phyloP scores from a whole-genome alignment of 2,797 vertebrate species.

The Saxicola maurus region DNA sequence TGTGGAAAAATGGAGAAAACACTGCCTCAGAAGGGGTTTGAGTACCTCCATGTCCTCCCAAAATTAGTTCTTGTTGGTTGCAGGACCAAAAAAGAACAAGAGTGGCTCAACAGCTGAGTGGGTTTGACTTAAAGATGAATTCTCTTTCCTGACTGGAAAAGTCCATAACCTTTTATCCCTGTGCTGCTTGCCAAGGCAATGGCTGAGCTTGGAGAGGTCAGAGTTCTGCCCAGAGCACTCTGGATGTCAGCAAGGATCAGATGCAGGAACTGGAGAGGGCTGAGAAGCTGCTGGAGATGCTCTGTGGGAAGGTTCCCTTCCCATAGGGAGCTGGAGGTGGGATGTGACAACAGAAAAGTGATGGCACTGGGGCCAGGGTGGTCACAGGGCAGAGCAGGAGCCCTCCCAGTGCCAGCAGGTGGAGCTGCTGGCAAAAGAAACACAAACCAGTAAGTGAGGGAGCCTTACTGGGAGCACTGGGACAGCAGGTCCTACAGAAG shows the following conservation, averaged over 20 bases:
- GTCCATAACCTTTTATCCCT: accelerated
- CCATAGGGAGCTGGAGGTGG: not conserved
- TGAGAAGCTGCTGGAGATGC: not conserved
- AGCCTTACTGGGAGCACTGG: not conserved
- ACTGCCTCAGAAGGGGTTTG: not conserved
- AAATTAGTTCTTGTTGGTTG: not conserved
- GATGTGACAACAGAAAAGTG: not conserved
- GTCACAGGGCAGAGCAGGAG: not conserved
- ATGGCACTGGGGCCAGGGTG: accelerated
- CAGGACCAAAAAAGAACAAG: not conserved
- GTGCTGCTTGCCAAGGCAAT: not conserved
- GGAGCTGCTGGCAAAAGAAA: slow-evolving; percentile 37
- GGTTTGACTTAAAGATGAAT: not conserved
- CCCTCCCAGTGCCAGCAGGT: slow-evolving; percentile 11
- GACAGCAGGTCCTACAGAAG: not conserved
- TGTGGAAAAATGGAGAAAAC: not conserved
- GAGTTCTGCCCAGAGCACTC: not conserved
- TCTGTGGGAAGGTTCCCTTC: not conserved
- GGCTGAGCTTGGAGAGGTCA: not conserved
- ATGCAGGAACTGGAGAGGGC: not conserved
- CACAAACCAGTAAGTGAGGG: too few relatives aligned
- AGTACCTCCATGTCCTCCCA: not conserved
- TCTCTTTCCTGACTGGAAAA: not conserved
- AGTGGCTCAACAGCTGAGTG: not conserved
- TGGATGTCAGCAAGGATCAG: not conserved